Base-by-base conservation (phyloP, 2,113 vertebrate genomes). In the Paradoxurus hermaphroditus region DNA sequence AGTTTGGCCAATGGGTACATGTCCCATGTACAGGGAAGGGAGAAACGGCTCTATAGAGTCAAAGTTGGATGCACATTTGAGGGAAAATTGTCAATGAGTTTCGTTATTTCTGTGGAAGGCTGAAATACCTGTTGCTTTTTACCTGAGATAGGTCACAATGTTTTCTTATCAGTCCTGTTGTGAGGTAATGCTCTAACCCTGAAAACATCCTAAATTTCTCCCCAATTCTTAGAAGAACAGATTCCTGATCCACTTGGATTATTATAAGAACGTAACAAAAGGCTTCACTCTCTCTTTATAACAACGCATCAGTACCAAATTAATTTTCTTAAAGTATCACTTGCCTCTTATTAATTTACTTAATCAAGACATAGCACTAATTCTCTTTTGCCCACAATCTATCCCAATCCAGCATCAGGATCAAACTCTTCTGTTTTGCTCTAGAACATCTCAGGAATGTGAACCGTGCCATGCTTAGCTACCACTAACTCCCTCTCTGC, bases 291-390 rank as follows among this genome's bases (percentile, higher is more conserved):
- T 34, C 25, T 68, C 63, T 92, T 96, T 68, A 91, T 94, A 95
- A 59, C 53, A 91, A 84, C 49, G 25, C 25, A 78, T 70, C 70
- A 85, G n/a, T 95, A 94, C 93, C 92, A 97, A 95, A 95, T 92
- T 92, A 97, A 95, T 98, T 82, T 96, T 94, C 70, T 95, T 93
- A 95, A 96, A 97, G 79, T 56, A 90, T 62, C 75, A 78, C 59
- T 96, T 85, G 89, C 25, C 34, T 95, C 49, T 86, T 91, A 86
- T 87, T 93, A 95, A 96, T 90, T 93, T 65, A 77, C 14, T 94
- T 96, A 94, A 85, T 87, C 27, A 88, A 75, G 91, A 94, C 82
- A 86, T 90, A 70, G 70, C 90, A 86, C 63, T 73, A 19, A 79
- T 96, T 49, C 16, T 75, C 63, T 77, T 91, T 84, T 92, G 53